Conservation (phyloP, 2,113 vertebrate genomes). For the Phrynocephalus versicolor region DNA sequence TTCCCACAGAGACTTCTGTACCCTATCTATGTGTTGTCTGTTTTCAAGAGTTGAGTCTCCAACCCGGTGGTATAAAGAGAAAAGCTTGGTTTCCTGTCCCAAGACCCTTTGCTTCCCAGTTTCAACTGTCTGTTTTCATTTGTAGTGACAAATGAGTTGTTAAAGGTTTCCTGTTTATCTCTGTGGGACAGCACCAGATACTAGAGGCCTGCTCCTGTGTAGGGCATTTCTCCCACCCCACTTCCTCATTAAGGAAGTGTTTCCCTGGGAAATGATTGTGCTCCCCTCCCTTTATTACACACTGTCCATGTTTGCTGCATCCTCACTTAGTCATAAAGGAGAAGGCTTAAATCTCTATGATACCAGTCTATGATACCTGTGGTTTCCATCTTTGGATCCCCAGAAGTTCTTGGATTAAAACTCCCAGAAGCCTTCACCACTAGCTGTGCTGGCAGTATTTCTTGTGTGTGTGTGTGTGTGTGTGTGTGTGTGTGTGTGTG, state of each 20-base stretch:
- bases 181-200: not conserved
- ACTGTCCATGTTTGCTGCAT: not conserved
- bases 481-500: no score
- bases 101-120: conserved; percentile 16
- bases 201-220: not conserved
- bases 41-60: not conserved
- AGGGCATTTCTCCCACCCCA: not conserved
- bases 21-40: not conserved
- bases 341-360: not conserved
- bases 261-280: conserved; percentile 24
- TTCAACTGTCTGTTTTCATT: not conserved
- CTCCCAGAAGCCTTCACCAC: not conserved
- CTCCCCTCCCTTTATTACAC: not conserved
- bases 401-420: no score
- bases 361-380: not conserved
- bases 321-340: not conserved
- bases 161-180: conserved; percentile 30
- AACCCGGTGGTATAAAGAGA: not conserved
- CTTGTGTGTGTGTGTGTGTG: no score
- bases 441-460: no score
- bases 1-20: not conserved
- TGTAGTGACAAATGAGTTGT: not conserved
- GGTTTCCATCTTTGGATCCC: no score
- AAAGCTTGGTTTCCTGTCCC: not conserved
- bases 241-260: conserved; percentile 15